Percentiles rank a stretch among this genome's conserved stretches.
Evolutionary conservation across 2,888 invertebrate genomes (phyloP).

Genomic region (Campaea margaritaria): DNA sequence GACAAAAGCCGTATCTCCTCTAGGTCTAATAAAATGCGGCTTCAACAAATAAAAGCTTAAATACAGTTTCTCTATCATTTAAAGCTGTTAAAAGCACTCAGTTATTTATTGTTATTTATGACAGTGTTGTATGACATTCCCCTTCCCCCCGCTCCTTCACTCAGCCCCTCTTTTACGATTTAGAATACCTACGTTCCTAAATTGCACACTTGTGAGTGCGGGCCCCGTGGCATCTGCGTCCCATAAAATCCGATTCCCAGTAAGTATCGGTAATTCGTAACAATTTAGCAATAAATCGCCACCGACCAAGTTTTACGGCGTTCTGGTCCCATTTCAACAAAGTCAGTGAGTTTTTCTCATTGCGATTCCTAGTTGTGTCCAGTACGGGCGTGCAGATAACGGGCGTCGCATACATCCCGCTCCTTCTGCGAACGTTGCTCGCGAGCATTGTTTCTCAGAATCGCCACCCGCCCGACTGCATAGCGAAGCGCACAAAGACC

Average conservation of each 20-base stretch:
- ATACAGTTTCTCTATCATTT: neutral
- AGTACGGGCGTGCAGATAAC: conserved; percentile 68
- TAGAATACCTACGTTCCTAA: neutral
- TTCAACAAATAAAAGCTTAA: too few relatives aligned
- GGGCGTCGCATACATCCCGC: conserved; percentile 71
- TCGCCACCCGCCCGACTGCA: conserved; percentile 70
- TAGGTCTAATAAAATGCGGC: too few relatives aligned
- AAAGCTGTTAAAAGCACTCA: neutral
- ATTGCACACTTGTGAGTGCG: neutral
- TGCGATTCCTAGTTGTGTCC: conserved; percentile 75
- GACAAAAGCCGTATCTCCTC: too few relatives aligned
- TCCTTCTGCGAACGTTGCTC: conserved; percentile 77
- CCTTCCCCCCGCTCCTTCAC: too few relatives aligned
- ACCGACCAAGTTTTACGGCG: conserved; percentile 61
- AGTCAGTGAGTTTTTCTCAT: conserved; percentile 78
- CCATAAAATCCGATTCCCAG: conserved; percentile 48
- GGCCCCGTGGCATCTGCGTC: conserved; percentile 14
- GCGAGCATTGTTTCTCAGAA: conserved; percentile 81
- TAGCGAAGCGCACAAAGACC: conserved; percentile 64
- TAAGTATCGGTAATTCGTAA: conserved; percentile 71
- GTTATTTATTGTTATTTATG: neutral
- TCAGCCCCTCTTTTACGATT: neutral
- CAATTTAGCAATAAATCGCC: conserved; percentile 76
- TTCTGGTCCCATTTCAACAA: conserved; percentile 74
- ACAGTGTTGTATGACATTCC: neutral